These are phyloP conservation scores for Uropsilus gracilis DNA, from an alignment of 2,113 vertebrate species.

Conservation along the genomic window DNA sequence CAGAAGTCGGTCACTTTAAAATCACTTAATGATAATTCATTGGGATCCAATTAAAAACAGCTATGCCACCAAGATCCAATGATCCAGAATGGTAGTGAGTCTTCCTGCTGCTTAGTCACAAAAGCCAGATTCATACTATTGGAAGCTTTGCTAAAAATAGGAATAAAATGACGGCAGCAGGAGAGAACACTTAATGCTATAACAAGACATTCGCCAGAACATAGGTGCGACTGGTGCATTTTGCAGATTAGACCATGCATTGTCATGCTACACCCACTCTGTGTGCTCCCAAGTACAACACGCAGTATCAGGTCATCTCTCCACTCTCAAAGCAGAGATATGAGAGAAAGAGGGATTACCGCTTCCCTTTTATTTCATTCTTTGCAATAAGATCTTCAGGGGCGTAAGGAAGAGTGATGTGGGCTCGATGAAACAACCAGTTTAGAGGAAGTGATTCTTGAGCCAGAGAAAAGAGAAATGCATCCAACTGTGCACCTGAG, in stretches of 20 bases:
- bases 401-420: not conserved
- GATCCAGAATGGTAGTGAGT: not conserved
- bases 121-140: not conserved
- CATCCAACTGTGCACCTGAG: not conserved
- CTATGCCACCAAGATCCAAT: not conserved
- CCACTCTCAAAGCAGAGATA: not conserved
- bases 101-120: not conserved
- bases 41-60: not conserved
- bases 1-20: not conserved
- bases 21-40: slow-evolving; percentile 16
- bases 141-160: not conserved
- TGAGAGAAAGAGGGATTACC: not conserved
- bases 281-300: not conserved
- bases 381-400: not conserved
- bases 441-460: not conserved
- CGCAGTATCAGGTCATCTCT: not conserved
- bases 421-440: not conserved
- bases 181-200: not conserved
- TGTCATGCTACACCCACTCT: not conserved
- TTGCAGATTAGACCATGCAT: not conserved
- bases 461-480: not conserved
- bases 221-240: not conserved
- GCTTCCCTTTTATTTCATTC: not conserved
- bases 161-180: not conserved
- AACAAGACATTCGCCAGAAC: not conserved